Base-by-base conservation (phyloP, 2,888 invertebrate genomes). In the Petrolisthes manimaculis region DNA sequence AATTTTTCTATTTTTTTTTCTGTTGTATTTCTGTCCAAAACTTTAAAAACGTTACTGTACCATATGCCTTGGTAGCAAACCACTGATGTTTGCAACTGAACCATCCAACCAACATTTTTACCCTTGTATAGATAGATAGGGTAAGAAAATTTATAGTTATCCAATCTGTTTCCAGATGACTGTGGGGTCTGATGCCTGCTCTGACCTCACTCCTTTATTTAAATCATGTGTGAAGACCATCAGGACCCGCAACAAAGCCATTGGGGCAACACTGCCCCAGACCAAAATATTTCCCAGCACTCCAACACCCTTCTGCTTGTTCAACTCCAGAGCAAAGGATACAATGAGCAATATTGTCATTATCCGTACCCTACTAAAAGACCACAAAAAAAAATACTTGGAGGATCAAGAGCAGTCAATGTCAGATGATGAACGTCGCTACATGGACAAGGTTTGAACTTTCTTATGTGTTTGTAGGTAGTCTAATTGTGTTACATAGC, bases 131-230 rank as follows among this genome's bases (percentile, higher is more conserved):
- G 37, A 37, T 37, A 2, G 37, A 37, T 37, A 37, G 37, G 37
- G 37, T 2, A 37, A 37, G 37, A 37, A 37, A 37, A 37, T 37
- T 37, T 37, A 37, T 37, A 37, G 37, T 37, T 37, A 37, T 37
- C 1, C 37, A 37, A 37, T 37, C 37, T 37, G 37, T 21, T 21
- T n/a, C 21, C 83, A 89, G 89, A 89, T 89, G 89, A 89, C 89
- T 4, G 86, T 85, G 24, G 89, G 83, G 71, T 78, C 51, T 14
- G 55, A 37, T 54, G 83, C 86, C 37, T 79, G 85, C 37, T 53
- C 97, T 97, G 97, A 97, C 94, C 95, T 97, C 90, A 97, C 97
- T 89, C 95, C 95, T 37, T 93, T 96, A 89, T 97, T 97, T 93
- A 96, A 95, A 93, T 96, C 97, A 37, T 96, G 96, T 92, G 96